Evolutionary conservation across 2,797 vertebrate species (phyloP), one percentile per base, ranked within the genome.

Genomic region (Menidia menidia): DNA sequence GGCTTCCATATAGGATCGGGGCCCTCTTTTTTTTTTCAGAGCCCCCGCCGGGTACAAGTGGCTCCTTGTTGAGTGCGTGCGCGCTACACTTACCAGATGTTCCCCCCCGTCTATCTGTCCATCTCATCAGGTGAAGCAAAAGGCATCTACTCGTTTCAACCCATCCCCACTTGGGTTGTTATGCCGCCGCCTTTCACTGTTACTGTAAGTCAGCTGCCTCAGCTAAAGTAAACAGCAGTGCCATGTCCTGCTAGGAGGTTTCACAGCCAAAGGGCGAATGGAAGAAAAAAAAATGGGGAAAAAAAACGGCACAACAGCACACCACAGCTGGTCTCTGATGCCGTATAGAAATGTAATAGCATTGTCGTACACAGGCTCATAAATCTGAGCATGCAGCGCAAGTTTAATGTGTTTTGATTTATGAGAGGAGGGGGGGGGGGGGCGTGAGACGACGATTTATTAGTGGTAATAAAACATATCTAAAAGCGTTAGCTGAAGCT

Each of bases 211-310:
- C 79, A 70, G 42, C 58, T 73, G 42, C 58, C 72, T 82, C 73
- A 65, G 77, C 82, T 88, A 86, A 85, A 91, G 87, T 88, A 1
- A 84, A 90, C 77, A 88, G 32, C 39, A 73, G 61, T 82, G 77
- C 79, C 84, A 80, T 53, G 72, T 82, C 53, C 71, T 75, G 76
- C 73, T 80, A 88, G 68, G 64, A 86, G 81, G 87, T 92, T 88
- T 91, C 86, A 87, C 80, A 72, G 69, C 80, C 75, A 68, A 68
- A 2, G 45, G 51, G 81, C 77, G 50, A 30, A 25, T 25, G 25
- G 25, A 25, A 25, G 25, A 25, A 25, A 25, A 60, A 70, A 81
- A 81, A 82, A 71, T 63, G 60, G 54, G 76, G 80, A 19, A 64
- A 41, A 41, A 65, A 64, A 70, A 71, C 59, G 74, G 81, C 81